Evolutionary conservation across 2,797 vertebrate species (phyloP), one percentile per base, ranked within the genome.

Genomic region (Psittacula echo): DNA sequence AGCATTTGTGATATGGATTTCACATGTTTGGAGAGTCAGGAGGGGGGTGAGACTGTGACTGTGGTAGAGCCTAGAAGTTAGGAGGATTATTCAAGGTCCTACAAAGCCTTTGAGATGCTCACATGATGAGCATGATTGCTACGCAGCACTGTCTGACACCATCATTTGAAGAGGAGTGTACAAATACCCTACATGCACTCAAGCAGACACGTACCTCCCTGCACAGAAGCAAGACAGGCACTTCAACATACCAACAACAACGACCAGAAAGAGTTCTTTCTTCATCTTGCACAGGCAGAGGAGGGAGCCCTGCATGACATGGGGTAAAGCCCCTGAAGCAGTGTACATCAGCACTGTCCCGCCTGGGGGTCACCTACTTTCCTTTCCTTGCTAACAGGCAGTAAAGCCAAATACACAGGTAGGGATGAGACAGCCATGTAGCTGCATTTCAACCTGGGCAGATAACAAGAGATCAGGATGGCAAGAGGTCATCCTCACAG

Each of bases 391-490:
- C 72, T 79, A 45, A 24, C 3, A 53, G 29, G 62, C 7, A 21
- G 54, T 20, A 78, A 39, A 75, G 87, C 42, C 82, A 58, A 47
- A 29, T 73, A 24, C 53, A 22, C 39, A 68, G 77, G 81, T 45
- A 83, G 71, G 32, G 89, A 77, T 6, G 13, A 84, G 74, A 66
- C 66, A 75, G 80, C 30, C 9, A 11, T 74, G 84, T 7, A 78
- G 73, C 68, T 71, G 86, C 67, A 50, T 88, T 94, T 94, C 72
- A 66, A 87, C 85, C 68, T 84, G 84, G 61, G 45, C 71, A 89
- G 92, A 94, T 91, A 90, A 93, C 64, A 94, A 68, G 90, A 95
- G 93, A 95, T 95, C 62, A 95, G 56, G 75, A 75, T 29, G 66
- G 89, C 83, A 95, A 89, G 65, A 96, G 94, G 85, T 94, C 85